Percentiles rank a stretch among this genome's conserved stretches.
phyloP scores from a whole-genome alignment of 2,888 invertebrate species.

The Diplazon laetatorius region DNA sequence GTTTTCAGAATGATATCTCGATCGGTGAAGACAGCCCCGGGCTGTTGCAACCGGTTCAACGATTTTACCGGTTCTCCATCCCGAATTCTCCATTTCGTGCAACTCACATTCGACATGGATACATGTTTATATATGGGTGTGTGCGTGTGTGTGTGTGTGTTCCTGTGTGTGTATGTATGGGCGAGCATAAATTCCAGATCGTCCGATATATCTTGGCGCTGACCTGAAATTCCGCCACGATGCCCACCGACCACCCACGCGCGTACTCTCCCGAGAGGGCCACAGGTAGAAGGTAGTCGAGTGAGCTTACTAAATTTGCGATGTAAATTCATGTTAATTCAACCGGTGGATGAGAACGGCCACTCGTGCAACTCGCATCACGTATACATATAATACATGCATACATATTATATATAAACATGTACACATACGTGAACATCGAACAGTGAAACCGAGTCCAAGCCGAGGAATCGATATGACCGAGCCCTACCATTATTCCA shows the following conservation, averaged over 20 bases:
- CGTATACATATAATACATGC: not conserved
- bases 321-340: conserved; percentile 76
- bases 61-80: no score
- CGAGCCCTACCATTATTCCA: not conserved
- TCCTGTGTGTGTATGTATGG: no score
- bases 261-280: conserved; percentile 51
- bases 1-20: conserved; percentile 21
- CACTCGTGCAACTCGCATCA: conserved; percentile 11
- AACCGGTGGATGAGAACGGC: conserved; percentile 30
- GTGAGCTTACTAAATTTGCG: conserved; percentile 71
- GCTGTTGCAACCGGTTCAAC: conserved; percentile 67
- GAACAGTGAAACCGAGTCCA: no score
- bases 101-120: no score
- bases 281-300: conserved; percentile 1
- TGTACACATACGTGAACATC: no score
- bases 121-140: no score
- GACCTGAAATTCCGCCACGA: conserved; percentile 68
- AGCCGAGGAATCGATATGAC: no score
- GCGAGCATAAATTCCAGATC: conserved; percentile 30
- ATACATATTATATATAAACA: not conserved
- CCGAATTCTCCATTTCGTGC: conserved; percentile 55
- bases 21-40: conserved; percentile 10
- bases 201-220: conserved; percentile 53
- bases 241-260: conserved; percentile 15
- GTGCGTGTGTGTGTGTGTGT: no score